Evolutionary conservation across 1,140 invertebrate species (phyloP), one percentile per base, ranked within the genome.

Genomic region (Heliconius himera): DNA sequence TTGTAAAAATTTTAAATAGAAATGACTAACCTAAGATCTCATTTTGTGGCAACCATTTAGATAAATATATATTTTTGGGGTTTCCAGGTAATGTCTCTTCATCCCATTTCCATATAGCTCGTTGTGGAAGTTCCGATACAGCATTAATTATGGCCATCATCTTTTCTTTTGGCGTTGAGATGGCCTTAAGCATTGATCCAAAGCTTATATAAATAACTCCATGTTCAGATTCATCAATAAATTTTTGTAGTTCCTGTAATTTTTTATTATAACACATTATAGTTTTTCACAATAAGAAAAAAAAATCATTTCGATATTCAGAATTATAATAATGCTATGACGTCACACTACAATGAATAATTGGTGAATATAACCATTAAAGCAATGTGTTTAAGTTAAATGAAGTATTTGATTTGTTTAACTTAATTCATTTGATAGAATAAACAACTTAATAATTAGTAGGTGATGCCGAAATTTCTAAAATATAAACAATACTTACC

Each of bases 41-140:
- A 78, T 96, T 95, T 88, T 97, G 97, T 2, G 97, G 97, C 75
- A 97, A 85, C 97, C 97, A 97, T 83, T 96, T 96, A n/a, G 95
- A 93, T 22, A 96, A 86, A 81, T 95, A 95, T 70, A 97, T 95
- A 86, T 97, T 97, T 75, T 95, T 89, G 0, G 96, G 95, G 83
- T 96, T 94, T 29, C 95, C 94, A 1, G 95, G 91, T 82, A 96
- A 87, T 2, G 93, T 94, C 0, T 96, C 95, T 76, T 95, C 95
- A 85, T 97, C 96, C 96, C 96, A 97, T 93, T 97, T 97, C 96
- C 96, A 97, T 71, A 97, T 89, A 29, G 97, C 95, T 82, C 95
- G 94, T 79, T 97, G 96, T 54, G 96, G 95, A 2, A 97, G 83
- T 38, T 95, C 89, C 0, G 95, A 88, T 79, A 97, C 95, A 0